phyloP scores from a whole-genome alignment of 2,888 invertebrate species.

The Macropis europaea region DNA sequence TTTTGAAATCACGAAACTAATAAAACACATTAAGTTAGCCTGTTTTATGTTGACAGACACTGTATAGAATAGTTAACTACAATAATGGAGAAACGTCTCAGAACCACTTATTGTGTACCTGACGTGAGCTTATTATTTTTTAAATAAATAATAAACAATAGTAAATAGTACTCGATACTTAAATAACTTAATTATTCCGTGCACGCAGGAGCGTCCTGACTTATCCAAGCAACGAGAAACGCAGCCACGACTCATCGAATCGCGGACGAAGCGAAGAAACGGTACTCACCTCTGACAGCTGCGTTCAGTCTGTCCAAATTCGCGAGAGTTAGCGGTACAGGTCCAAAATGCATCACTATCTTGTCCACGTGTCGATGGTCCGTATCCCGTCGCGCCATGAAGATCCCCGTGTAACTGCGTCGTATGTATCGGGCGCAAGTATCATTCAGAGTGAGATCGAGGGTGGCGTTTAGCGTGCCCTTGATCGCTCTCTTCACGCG shows the following conservation, averaged over 20 bases:
- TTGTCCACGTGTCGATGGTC: slow-evolving; percentile 51
- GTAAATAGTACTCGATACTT: background rate
- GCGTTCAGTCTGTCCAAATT: slow-evolving; percentile 79
- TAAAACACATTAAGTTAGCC: no score
- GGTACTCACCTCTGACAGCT: slow-evolving; percentile 75
- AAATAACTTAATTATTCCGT: no score
- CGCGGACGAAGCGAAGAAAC: slow-evolving; percentile 3
- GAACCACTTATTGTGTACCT: no score
- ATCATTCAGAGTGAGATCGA: slow-evolving; percentile 71
- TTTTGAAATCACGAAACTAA: no score
- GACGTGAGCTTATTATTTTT: no score
- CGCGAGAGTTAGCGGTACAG: slow-evolving; percentile 77
- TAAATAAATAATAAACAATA: slow-evolving; percentile 1
- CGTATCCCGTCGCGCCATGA: slow-evolving; percentile 67
- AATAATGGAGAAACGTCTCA: no score
- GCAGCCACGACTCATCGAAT: slow-evolving; percentile 15
- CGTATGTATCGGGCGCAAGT: slow-evolving; percentile 74
- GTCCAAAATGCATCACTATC: slow-evolving; percentile 76
- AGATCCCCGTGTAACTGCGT: slow-evolving; percentile 76
- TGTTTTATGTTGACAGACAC: no score
- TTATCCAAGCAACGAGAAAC: slow-evolving; percentile 39
- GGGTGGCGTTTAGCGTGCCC: slow-evolving; percentile 68
- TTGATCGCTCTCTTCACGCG: slow-evolving; percentile 76
- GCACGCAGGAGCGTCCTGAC: background rate
- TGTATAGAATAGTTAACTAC: no score